Evolutionary conservation across 2,888 invertebrate genomes (phyloP).

Genomic region (Operophtera brumata): DNA sequence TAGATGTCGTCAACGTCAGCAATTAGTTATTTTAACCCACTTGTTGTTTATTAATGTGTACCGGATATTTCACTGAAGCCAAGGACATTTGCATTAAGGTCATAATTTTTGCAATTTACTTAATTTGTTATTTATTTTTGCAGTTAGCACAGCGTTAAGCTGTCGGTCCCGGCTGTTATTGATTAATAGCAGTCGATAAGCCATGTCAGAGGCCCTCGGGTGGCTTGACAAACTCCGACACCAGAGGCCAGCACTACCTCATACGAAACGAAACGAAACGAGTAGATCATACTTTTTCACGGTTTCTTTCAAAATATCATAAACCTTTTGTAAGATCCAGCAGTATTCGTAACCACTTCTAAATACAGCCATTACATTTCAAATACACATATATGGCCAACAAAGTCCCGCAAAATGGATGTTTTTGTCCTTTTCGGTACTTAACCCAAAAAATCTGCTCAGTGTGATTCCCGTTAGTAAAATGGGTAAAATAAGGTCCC

Average conservation of each 20-base stretch:
- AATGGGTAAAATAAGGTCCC: neutral
- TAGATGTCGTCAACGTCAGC: neutral
- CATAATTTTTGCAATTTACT: too few species aligned
- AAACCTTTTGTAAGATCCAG: neutral
- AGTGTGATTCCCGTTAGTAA: neutral
- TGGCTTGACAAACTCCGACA: too few species aligned
- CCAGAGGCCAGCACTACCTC: too few species aligned
- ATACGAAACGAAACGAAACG: too few species aligned
- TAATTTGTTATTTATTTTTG: too few species aligned
- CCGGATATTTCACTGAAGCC: neutral
- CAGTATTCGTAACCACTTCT: neutral
- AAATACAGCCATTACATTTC: neutral
- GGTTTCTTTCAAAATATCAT: neutral
- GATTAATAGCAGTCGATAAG: too few species aligned
- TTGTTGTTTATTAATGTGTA: neutral
- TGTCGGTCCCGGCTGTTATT: too few species aligned
- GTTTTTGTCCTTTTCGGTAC: neutral
- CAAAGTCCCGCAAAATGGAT: neutral
- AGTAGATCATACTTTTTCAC: too few species aligned
- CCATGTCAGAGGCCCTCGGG: too few species aligned
- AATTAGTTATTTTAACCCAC: neutral
- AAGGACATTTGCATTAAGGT: neutral
- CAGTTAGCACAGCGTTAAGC: too few species aligned
- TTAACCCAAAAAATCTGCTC: neutral
- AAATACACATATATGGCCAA: neutral